Evolutionary conservation across 1,140 invertebrate species (phyloP).

Genomic region (Heliconius nattereri): DNA sequence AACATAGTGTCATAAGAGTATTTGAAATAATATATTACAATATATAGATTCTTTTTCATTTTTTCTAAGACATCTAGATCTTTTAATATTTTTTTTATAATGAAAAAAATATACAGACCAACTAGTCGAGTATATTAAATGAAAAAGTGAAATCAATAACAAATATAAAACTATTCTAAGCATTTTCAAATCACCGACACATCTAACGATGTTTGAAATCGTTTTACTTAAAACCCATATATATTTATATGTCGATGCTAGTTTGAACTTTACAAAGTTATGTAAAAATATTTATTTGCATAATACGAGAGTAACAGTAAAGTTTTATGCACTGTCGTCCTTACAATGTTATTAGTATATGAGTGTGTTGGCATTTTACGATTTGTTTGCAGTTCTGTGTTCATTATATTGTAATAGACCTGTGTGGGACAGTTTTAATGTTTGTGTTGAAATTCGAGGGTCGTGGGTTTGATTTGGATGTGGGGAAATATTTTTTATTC

Average conservation of each 20-base stretch:
- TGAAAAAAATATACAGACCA: background rate
- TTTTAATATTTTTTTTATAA: too few species aligned
- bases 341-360: slow-evolving; percentile 8
- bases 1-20: too few species aligned
- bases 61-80: too few species aligned
- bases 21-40: too few species aligned
- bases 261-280: slow-evolving; percentile 4
- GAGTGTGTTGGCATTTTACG: slow-evolving; percentile 1
- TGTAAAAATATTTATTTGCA: slow-evolving; percentile 14
- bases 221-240: slow-evolving; percentile 4
- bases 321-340: background rate
- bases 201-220: background rate
- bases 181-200: background rate
- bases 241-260: background rate
- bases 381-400: slow-evolving; percentile 4
- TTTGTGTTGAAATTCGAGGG: background rate
- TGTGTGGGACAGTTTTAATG: background rate
- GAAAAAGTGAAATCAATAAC: background rate
- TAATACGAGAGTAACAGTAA: slow-evolving; percentile 6
- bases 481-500: too few species aligned
- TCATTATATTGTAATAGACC: background rate
- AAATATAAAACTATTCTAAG: background rate
- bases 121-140: background rate
- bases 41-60: too few species aligned
- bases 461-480: background rate